These are phyloP conservation scores for Austrolebias charrua DNA, from an alignment of 2,797 vertebrate species.

Conservation along the genomic window DNA sequence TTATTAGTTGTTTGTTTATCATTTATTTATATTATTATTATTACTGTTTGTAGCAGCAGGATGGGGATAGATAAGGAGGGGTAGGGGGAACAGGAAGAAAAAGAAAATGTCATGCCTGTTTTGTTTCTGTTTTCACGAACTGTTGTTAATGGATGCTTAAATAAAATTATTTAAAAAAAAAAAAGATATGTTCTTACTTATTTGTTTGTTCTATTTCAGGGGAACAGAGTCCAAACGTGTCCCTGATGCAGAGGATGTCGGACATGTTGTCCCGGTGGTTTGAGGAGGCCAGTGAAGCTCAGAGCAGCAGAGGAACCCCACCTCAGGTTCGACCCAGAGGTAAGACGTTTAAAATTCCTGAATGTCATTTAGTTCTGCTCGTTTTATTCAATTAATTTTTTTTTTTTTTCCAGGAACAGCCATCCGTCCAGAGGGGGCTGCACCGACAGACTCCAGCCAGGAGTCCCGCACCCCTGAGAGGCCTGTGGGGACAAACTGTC, in stretches of 20 bases:
- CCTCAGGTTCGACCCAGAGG: slow-evolving; percentile 89
- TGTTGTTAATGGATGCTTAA: too few relatives aligned
- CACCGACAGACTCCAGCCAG: slow-evolving; percentile 69
- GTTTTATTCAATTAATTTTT: background rate
- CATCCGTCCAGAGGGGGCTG: slow-evolving; percentile 78
- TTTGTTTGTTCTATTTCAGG: slow-evolving; percentile 77
- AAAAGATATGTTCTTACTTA: too few relatives aligned
- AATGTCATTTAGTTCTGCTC: background rate
- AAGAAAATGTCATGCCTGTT: too few relatives aligned
- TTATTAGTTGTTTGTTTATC: too few relatives aligned
- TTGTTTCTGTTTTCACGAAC: too few relatives aligned
- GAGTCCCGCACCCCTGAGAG: slow-evolving; percentile 60
- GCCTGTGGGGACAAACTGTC: slow-evolving; percentile 77
- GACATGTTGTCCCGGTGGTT: slow-evolving; percentile 99
- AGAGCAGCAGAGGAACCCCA: slow-evolving; percentile 87
- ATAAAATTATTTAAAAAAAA: too few relatives aligned
- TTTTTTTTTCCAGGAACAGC: slow-evolving; percentile 77
- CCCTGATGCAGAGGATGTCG: slow-evolving; percentile 99
- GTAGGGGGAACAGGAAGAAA: too few relatives aligned
- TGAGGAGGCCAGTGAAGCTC: slow-evolving; percentile 97
- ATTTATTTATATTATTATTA: too few relatives aligned
- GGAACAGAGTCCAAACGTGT: slow-evolving; percentile 95
- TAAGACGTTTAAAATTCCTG: slow-evolving; percentile 41
- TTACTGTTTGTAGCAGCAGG: too few relatives aligned
- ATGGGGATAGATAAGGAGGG: too few relatives aligned